Evolutionary conservation across 2,888 invertebrate species (phyloP), one percentile per base, ranked within the genome.

Genomic region (Priocnemis perturbator): DNA sequence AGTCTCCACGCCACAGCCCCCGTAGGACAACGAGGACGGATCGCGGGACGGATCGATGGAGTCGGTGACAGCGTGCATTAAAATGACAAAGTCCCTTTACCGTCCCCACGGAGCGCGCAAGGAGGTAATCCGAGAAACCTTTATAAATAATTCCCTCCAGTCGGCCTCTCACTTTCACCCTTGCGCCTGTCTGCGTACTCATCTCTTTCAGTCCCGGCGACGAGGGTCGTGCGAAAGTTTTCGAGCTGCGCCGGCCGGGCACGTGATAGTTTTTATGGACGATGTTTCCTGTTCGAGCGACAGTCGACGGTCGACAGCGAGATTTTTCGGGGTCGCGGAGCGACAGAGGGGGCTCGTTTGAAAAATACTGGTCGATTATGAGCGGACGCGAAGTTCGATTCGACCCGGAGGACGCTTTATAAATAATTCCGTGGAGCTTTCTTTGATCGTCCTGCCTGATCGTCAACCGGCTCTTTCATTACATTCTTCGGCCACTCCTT

Each of bases 371-470:
- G 69, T 77, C 77, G 64, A 77, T 77, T 66, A 71, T 71, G 37
- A 62, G 53, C 44, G 45, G 56, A 7, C 56, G 57, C 44, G 64
- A 69, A 58, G 57, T 60, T 71, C 64, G 71, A 74, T 71, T 77
- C 69, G 68, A 37, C 37, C 47, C 56, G 67, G 37, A 66, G 30
- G 53, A 67, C 30, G 61, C 79, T 73, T 69, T 60, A 66, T 78
- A 79, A 79, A 76, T 76, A 79, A 78, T 78, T 73, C 66, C 56
- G 52, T 9, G 56, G 9, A 19, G 64, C 60, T 61, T 23, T 47
- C 14, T 30, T 23, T 47, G 50, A 50, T 30, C 61, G 26, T 56
- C 20, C 9, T 48, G 7, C 48, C 21, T 57, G 48, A 21, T 62
- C 21, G 17, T 52, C 55, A 1, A 3, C 20, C 44, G 60, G 21